Evolutionary conservation across 2,797 vertebrate genomes (phyloP).

Genomic region (Lepus townsendii): DNA sequence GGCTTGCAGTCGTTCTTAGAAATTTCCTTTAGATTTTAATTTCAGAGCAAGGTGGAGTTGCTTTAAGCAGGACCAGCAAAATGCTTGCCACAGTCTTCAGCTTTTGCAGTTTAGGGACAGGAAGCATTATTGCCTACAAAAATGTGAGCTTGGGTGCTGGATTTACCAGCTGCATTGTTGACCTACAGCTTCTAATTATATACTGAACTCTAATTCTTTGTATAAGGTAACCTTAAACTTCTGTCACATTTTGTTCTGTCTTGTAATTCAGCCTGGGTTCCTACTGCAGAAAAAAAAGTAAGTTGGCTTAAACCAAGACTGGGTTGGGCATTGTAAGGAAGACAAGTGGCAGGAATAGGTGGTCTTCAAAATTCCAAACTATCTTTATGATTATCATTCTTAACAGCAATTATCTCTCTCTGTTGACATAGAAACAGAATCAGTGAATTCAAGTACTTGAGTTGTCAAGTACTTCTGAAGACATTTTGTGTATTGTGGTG

Average conservation of each 20-base stretch:
- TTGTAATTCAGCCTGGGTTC: background rate
- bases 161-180: background rate
- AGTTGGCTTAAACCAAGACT: background rate
- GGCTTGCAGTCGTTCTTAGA: slow-evolving; percentile 23
- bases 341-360: background rate
- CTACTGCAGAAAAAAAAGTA: background rate
- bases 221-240: background rate
- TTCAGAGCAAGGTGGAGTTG: slow-evolving; percentile 45
- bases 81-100: background rate
- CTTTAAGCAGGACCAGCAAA: slow-evolving; percentile 22
- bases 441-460: background rate
- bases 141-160: background rate
- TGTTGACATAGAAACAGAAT: background rate
- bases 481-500: background rate
- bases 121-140: background rate
- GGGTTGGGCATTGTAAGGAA: background rate
- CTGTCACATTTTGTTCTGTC: background rate
- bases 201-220: background rate
- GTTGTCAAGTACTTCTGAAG: background rate
- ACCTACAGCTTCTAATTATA: background rate
- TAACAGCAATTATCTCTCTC: background rate
- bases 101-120: background rate
- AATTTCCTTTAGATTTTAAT: slow-evolving; percentile 42
- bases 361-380: slow-evolving; percentile 7
- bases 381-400: background rate